Conservation (phyloP, 2,113 vertebrate genomes). For the Tetraodon nigroviridis region DNA sequence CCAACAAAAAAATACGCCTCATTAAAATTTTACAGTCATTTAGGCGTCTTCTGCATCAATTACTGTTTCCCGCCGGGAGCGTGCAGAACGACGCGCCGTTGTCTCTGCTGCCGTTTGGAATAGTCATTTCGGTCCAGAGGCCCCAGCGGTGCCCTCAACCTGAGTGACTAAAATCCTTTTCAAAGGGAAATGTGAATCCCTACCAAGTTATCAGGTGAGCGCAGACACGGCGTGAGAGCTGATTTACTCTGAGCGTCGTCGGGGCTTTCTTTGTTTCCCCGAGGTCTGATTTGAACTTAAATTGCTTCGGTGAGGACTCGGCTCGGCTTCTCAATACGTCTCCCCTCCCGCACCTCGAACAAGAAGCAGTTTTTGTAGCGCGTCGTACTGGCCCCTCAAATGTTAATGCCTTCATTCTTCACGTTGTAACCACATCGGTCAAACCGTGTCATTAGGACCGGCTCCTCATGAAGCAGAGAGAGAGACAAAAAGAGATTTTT, state of each 20-base stretch:
- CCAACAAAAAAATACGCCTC: constrained; percentile 20
- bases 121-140: constrained; percentile 50
- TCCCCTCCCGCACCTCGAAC: constrained; percentile 47
- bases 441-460: constrained; percentile 21
- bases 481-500: background rate
- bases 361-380: constrained; percentile 45
- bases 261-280: constrained; percentile 55
- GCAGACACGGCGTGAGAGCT: constrained; percentile 56
- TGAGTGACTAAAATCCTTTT: constrained; percentile 56
- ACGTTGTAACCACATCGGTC: constrained; percentile 23
- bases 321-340: constrained; percentile 51
- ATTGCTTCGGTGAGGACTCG: constrained; percentile 58
- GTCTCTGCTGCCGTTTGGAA: constrained; percentile 41
- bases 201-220: constrained; percentile 57
- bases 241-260: constrained; percentile 60
- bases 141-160: constrained; percentile 45
- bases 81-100: constrained; percentile 25
- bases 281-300: constrained; percentile 65
- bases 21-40: constrained; percentile 20
- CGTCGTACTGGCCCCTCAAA: constrained; percentile 24
- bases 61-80: constrained; percentile 42
- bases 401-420: constrained; percentile 43
- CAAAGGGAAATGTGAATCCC: constrained; percentile 54
- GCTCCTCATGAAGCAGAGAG: constrained; percentile 4
- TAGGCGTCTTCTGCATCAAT: constrained; percentile 33